Evolutionary conservation across 2,113 vertebrate genomes (phyloP), one percentile per base, ranked within the genome.

Genomic region (Phasianus colchicus): DNA sequence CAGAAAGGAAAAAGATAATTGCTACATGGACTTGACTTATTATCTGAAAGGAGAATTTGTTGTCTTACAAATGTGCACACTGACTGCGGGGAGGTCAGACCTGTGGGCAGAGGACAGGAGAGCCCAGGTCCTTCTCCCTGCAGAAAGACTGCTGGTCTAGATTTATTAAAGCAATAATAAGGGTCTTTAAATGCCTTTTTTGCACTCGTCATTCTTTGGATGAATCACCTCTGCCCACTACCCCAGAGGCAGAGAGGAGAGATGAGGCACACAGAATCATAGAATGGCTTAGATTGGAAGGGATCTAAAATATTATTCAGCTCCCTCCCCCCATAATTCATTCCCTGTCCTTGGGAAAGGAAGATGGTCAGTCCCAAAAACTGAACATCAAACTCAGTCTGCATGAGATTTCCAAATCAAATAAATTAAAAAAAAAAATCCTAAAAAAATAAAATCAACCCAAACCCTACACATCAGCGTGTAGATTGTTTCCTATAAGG

Each of bases 111-210:
- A 86, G 73, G 73, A 65, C 55, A 82, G 52, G 63, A 88, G 55
- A 79, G 57, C 84, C n/a, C 11, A 3, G 40, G 55, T 93, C 71
- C 84, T 84, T 55, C 80, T 89, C 73, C 50, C 84, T 83, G 89
- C 79, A 90, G 77, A 90, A 91, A 92, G 79, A 76, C 81, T 86
- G 75, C 86, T 85, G 74, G 72, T 96, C 84, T 47, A 78, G 50
- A 72, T 92, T 93, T 90, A 97, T 96, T 97, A 97, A 97, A 97
- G 96, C 97, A 97, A 97, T 97, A 97, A 97, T 76, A 96, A 96
- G 94, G 94, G 91, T 96, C 85, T 95, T 90, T 47, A 93, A 92
- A 95, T 85, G 61, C 22, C 65, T 81, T 90, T 69, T 96, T 96
- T 95, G 81, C 95, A 77, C 55, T 95, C 38, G 79, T 96, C 55